phyloP scores from a whole-genome alignment of 2,797 vertebrate genomes.

The Poeciliopsis presidionis region DNA sequence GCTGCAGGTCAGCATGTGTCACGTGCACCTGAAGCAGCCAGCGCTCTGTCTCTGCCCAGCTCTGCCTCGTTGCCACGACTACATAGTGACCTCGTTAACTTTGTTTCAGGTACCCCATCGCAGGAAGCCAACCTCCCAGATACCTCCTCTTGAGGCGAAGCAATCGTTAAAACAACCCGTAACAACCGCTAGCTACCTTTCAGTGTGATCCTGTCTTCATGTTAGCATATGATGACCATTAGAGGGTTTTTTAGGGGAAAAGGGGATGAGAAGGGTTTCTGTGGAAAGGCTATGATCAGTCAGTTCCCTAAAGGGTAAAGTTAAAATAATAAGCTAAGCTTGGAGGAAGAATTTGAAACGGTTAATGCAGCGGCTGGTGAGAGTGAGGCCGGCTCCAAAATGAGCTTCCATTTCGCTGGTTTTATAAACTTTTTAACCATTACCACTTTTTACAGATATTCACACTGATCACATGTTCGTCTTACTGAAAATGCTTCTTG shows the following conservation, averaged over 20 bases:
- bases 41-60: slow-evolving; percentile 34
- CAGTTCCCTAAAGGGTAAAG: neutral
- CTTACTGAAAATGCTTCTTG: neutral
- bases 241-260: neutral
- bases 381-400: neutral
- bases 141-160: slow-evolving; percentile 61
- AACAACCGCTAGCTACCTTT: slow-evolving; percentile 82
- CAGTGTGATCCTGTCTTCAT: slow-evolving; percentile 49
- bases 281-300: neutral
- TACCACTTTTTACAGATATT: neutral
- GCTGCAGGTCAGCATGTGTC: slow-evolving; percentile 15
- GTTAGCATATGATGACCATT: neutral
- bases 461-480: neutral
- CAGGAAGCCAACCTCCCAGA: slow-evolving; percentile 77
- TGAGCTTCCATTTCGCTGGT: neutral
- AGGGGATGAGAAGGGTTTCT: neutral
- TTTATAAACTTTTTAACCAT: neutral
- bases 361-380: neutral
- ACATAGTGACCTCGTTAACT: slow-evolving; percentile 78
- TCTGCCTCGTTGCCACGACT: slow-evolving; percentile 61
- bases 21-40: slow-evolving; percentile 25
- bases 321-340: neutral
- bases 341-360: neutral
- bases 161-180: slow-evolving; percentile 66
- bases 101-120: slow-evolving; percentile 80